Base-by-base conservation (phyloP, 2,888 invertebrate genomes). In the Tryphoninae sp. region DNA sequence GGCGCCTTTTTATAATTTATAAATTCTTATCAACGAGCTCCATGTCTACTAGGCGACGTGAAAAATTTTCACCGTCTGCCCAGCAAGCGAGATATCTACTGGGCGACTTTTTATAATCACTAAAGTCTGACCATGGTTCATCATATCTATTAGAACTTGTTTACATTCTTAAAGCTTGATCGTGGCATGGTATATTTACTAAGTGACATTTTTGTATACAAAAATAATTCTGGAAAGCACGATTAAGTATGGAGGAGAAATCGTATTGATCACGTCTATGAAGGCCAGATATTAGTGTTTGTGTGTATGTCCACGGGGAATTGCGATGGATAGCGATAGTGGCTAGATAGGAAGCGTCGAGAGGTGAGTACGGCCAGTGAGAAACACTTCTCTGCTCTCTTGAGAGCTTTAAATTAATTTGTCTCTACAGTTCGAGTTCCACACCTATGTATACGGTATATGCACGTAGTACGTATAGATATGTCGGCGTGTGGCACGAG, bases 331-430 rank as follows among this genome's bases (percentile, higher is more conserved):
- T 49, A 51, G 64, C 42, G 11, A 58, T 49, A 53, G 64, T 33
- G 69, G 19, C 67, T 3, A 68, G 67, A 79, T 55, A 76, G 7
- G 22, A 67, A 19, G 45, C 69, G 64, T 45, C 72, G 40, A 55
- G 40, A 22, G 22, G 69, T 69, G 51, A 61, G 16, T 26, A 13
- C 69, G 62, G 71, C 45, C 68, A 26, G 62, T 67, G 64, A 64
- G 73, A 74, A 64, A 79, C 72, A 49, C 62, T 68, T 55, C 67
- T 67, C 42, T 65, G 62, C 13, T 42, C 69, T 69, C 69, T 77
- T 55, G 79, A 69, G 73, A 65, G 79, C 73, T 79, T 82, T 68
- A 77, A 82, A 83, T 83, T 83, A 83, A 82, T 83, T 83, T 79
- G 68, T 68, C 73, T 76, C 58, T 19, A 33, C 19, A 69, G 62